Percentiles rank a stretch among this genome's conserved stretches.
phyloP scores from a whole-genome alignment of 2,888 invertebrate species.

The Erebia ligea region DNA sequence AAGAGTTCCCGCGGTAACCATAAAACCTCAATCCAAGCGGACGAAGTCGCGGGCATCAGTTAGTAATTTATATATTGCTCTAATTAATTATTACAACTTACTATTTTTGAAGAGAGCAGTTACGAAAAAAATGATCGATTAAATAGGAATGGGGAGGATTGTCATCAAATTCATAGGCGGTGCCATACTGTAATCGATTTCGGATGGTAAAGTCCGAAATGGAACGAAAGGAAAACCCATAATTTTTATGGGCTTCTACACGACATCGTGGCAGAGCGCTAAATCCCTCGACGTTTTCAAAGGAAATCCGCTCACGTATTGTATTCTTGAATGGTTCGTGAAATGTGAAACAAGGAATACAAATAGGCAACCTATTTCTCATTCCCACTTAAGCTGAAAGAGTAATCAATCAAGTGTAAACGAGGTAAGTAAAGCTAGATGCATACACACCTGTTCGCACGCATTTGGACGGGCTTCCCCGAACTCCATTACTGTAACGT shows the following conservation, averaged over 20 bases:
- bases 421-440: slow-evolving; percentile 19
- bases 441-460: slow-evolving; percentile 30
- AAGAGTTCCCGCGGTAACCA: no score
- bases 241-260: background rate
- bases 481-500: slow-evolving; percentile 62
- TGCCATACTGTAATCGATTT: background rate
- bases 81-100: no score
- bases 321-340: background rate
- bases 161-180: background rate
- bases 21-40: no score
- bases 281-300: background rate
- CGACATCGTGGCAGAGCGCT: background rate
- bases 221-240: background rate
- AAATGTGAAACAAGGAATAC: background rate
- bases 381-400: slow-evolving; percentile 4
- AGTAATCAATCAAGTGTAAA: slow-evolving; percentile 23
- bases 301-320: background rate
- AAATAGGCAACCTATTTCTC: slow-evolving; percentile 6
- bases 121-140: no score
- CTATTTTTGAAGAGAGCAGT: no score
- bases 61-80: no score
- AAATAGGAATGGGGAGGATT: no score
- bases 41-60: no score
- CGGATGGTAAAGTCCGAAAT: background rate
- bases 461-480: slow-evolving; percentile 73